These are phyloP conservation scores for Ceratina japonica DNA, from an alignment of 1,140 invertebrate genomes.

Conservation along the genomic window DNA sequence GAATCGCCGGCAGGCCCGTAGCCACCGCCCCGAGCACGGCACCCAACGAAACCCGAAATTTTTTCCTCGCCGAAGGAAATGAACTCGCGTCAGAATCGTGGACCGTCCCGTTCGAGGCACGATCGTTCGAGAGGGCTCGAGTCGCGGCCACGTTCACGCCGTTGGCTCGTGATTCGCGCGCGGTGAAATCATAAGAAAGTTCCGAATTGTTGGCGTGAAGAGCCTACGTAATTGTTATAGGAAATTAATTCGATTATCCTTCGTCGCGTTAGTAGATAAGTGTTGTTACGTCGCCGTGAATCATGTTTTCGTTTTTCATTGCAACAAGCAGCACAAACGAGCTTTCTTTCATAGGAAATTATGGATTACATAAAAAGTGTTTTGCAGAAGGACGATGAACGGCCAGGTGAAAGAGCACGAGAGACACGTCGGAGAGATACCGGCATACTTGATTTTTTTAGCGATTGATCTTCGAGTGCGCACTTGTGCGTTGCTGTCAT, in stretches of 20 bases:
- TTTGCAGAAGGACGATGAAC: not conserved
- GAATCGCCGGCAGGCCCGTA: slow-evolving; percentile 8
- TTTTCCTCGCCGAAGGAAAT: not conserved
- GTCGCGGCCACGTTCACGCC: not conserved
- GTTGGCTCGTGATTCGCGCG: too few species aligned
- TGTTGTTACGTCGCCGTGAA: not conserved
- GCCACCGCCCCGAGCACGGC: not conserved
- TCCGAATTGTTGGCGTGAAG: not conserved
- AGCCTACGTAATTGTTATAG: not conserved
- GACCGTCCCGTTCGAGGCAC: not conserved
- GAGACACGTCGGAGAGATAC: not conserved
- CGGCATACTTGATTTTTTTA: not conserved
- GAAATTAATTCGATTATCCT: slow-evolving; percentile 1
- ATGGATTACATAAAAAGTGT: slow-evolving; percentile 8
- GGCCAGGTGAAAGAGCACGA: too few species aligned
- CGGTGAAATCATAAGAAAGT: not conserved
- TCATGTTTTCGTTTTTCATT: not conserved
- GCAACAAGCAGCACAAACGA: not conserved
- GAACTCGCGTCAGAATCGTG: not conserved
- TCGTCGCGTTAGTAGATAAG: not conserved
- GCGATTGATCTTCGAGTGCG: not conserved
- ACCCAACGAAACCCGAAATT: not conserved
- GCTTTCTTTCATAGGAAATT: slow-evolving; percentile 13
- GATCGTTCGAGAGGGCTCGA: not conserved
- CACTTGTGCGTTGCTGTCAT: not conserved